Conservation (phyloP, 2,888 invertebrate species). For the Trissolcus brochymenae region DNA sequence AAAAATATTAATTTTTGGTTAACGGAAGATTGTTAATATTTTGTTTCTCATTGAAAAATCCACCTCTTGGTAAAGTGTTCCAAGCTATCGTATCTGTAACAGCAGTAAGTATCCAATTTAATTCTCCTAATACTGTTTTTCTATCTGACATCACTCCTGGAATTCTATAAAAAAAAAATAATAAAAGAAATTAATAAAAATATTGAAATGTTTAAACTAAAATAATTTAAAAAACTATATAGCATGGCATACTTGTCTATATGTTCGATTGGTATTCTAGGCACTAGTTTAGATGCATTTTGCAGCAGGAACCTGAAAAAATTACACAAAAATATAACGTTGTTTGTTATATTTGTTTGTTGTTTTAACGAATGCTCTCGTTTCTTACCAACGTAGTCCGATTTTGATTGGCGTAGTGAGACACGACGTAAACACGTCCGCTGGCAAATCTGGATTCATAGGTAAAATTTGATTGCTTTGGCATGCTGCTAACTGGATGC, state of each 20-base stretch:
- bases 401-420: slow-evolving; percentile 98
- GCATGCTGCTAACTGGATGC: slow-evolving; percentile 98
- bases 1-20: slow-evolving; percentile 2
- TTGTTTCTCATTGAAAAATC: slow-evolving; percentile 34
- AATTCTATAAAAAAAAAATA: slow-evolving; percentile 81
- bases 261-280: slow-evolving; percentile 88
- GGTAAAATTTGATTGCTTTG: slow-evolving; percentile 94
- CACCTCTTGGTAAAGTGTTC: slow-evolving; percentile 95
- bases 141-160: slow-evolving; percentile 96
- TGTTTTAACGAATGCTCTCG: not conserved
- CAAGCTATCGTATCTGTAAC: slow-evolving; percentile 99
- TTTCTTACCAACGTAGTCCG: slow-evolving; percentile 88
- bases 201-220: too few relatives aligned
- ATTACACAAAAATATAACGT: not conserved
- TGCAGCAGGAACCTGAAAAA: slow-evolving; percentile 86
- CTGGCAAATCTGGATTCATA: slow-evolving; percentile 97
- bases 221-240: too few relatives aligned
- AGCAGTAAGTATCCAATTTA: slow-evolving; percentile 99
- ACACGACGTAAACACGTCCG: slow-evolving; percentile 97
- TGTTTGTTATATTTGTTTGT: not conserved
- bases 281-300: slow-evolving; percentile 87
- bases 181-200: too few relatives aligned
- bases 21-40: not conserved
- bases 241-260: slow-evolving; percentile 87
- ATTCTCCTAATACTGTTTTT: slow-evolving; percentile 97